Evolutionary conservation across 2,113 vertebrate genomes (phyloP), one percentile per base, ranked within the genome.

Genomic region (Saguinus imperator): DNA sequence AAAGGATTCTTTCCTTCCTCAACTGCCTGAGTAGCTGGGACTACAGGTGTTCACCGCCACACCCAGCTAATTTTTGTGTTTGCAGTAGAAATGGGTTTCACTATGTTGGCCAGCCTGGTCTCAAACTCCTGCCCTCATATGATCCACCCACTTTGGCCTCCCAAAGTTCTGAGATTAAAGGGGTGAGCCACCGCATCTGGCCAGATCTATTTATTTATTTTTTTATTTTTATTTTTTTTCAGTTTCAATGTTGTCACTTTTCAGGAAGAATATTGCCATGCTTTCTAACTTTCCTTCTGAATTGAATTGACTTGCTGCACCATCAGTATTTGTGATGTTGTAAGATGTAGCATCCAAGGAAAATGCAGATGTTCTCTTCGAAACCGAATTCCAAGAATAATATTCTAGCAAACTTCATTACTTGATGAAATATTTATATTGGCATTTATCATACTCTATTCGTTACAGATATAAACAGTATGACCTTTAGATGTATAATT

Each of bases 401-500:
- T 2, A 87, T 16, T 10, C 66, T 52, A 89, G 18, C 4, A 85
- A 91, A 72, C 18, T 75, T 29, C 55, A 29, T 66, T 58, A 85
- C 48, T 61, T 70, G 70, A 73, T 72, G 79, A 88, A 86, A 94
- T 94, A 86, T 58, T 94, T 57, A 93, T 75, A 50, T 73, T 77
- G n/a, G n/a, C 40, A 93, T 93, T 96, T 87, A 89, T 87, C 91
- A 40, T 85, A 58, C 68, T 86, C 20, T 88, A 45, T 61, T 89
- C 92, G 76, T 89, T 73, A 91, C 48, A 43, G 16, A n/a, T 82
- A 83, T 57, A 68, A 66, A 88, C 1, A 70, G n/a, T 68, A 95
- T 89, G 43, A 75, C 20, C 93, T 96, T 96, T 95, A 82, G 85
- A 86, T 61, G 37, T 85, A 66, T 25, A 35, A 10, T 66, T 91